Evolutionary conservation across 1,140 invertebrate species (phyloP).

Genomic region (Sminthurides bifidus): DNA sequence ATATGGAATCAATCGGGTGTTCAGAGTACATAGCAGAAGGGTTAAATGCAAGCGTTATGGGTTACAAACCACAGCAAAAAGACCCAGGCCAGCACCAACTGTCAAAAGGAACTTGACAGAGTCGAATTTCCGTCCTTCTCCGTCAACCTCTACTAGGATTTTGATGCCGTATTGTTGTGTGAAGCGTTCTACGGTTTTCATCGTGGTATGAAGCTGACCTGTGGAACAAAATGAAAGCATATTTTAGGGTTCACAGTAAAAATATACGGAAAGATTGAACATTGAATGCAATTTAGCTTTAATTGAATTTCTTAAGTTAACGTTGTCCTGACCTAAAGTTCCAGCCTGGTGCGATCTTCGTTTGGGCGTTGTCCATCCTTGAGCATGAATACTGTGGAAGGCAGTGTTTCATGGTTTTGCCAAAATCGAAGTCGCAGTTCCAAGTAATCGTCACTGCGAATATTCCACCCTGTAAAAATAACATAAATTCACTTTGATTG

Average conservation of each 20-base stretch:
- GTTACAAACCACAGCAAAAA: slow-evolving; percentile 39
- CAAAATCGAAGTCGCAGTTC: slow-evolving; percentile 45
- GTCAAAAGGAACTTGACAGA: slow-evolving; percentile 41
- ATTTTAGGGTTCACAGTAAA: neutral
- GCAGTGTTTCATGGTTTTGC: slow-evolving; percentile 35
- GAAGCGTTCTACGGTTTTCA: slow-evolving; percentile 32
- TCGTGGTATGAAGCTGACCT: slow-evolving; percentile 25
- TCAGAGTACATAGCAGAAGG: neutral
- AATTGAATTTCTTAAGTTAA: slow-evolving; percentile 2
- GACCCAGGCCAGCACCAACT: slow-evolving; percentile 43
- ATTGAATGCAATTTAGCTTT: slow-evolving; percentile 24
- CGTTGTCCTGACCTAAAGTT: slow-evolving; percentile 36
- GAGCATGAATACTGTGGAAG: slow-evolving; percentile 42
- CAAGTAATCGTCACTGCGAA: slow-evolving; percentile 43
- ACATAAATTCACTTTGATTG: neutral
- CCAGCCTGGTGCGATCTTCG: slow-evolving; percentile 36
- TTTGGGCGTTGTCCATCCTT: slow-evolving; percentile 37
- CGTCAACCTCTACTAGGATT: slow-evolving; percentile 42
- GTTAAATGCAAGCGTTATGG: neutral
- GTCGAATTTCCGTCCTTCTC: slow-evolving; percentile 42
- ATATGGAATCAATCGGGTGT: neutral
- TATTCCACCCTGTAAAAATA: slow-evolving; percentile 38
- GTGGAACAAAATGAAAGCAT: neutral
- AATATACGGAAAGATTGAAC: neutral
- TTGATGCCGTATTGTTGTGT: slow-evolving; percentile 44